phyloP scores from a whole-genome alignment of 2,888 invertebrate genomes.

The Pristionchus mayeri region DNA sequence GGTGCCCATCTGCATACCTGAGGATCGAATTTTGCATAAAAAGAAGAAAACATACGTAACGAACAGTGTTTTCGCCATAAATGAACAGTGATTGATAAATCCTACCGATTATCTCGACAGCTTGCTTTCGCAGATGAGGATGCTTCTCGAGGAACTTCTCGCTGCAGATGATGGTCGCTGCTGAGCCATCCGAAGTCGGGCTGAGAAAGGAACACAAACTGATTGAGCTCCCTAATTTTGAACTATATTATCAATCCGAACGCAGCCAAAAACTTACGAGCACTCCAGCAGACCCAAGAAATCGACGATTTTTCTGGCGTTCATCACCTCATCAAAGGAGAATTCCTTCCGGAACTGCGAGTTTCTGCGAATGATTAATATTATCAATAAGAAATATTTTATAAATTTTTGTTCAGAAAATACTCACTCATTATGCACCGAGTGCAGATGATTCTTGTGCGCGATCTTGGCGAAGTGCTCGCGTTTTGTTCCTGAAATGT shows the following conservation, averaged over 20 bases:
- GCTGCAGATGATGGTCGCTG: conserved; percentile 91
- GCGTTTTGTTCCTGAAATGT: conserved; percentile 82
- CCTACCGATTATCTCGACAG: conserved; percentile 89
- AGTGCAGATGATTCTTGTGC: conserved; percentile 95
- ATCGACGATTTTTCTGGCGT: conserved; percentile 90
- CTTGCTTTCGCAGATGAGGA: conserved; percentile 85
- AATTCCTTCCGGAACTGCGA: conserved; percentile 95
- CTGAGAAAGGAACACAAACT: too few species aligned
- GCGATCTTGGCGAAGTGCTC: conserved; percentile 97
- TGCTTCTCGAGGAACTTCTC: conserved; percentile 89
- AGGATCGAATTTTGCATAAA: too few species aligned
- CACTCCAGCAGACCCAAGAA: conserved; percentile 96
- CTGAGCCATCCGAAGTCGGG: conserved; percentile 98
- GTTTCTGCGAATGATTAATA: conserved; percentile 80
- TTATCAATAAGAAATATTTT: too few species aligned
- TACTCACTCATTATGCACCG: conserved; percentile 87
- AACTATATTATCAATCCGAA: not conserved
- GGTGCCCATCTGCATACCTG: conserved; percentile 93
- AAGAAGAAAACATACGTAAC: not conserved
- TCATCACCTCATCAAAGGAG: conserved; percentile 89
- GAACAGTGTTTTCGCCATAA: not conserved
- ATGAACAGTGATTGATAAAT: not conserved
- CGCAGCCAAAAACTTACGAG: conserved; percentile 80
- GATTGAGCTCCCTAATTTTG: not conserved
- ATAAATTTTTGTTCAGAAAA: not conserved